Base-by-base conservation (phyloP, 2,797 vertebrate species). In the Aselliscus stoliczkanus region DNA sequence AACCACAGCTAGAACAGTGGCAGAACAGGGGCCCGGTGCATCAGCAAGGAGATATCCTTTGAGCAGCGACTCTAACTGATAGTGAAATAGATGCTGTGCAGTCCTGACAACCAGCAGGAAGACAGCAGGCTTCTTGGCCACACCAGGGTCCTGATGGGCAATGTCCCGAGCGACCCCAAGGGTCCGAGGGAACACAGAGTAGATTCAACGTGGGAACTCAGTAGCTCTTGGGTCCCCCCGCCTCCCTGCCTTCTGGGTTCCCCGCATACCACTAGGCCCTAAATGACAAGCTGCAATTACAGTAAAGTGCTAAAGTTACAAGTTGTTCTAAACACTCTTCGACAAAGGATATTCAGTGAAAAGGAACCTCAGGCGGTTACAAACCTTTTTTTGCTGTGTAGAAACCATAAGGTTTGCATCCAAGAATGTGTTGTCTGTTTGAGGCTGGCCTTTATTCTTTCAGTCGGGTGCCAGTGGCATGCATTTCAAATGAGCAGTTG, bases 381-480 rank as follows among this genome's bases (percentile, higher is more conserved):
- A 54, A 97, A 96, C 85, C 72, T 58, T 93, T 93, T 93, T 89
- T 72, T n/a, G 86, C 64, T 90, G 42, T 54, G 62, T 15, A 77
- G 27, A 58, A 96, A 29, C 93, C 97, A 97, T 98, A 97, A 95
- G 96, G 96, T 97, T 97, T 97, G 96, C 86, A 95, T 97, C 96
- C 90, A 96, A 97, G 12, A 96, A 79, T n/a, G 92, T 94, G 10
- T 96, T 92, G n/a, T 37, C 96, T 96, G 47, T 93, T 97, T 96
- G 81, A 87, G 90, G 56, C 64, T 5, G 80, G 96, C 96, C 97
- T 97, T 97, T 69, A 2, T 98, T 96, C 97, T 90, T 95, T 95
- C 88, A 23, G 5, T n/a, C 86, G 84, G 25, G 37, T 95, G 44
- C 42, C 89, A 90, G 70, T 90, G 97, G 97, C 93, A 42, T 97